These are phyloP conservation scores for Orthosia gracilis DNA, from an alignment of 2,888 invertebrate genomes.

Conservation along the genomic window DNA sequence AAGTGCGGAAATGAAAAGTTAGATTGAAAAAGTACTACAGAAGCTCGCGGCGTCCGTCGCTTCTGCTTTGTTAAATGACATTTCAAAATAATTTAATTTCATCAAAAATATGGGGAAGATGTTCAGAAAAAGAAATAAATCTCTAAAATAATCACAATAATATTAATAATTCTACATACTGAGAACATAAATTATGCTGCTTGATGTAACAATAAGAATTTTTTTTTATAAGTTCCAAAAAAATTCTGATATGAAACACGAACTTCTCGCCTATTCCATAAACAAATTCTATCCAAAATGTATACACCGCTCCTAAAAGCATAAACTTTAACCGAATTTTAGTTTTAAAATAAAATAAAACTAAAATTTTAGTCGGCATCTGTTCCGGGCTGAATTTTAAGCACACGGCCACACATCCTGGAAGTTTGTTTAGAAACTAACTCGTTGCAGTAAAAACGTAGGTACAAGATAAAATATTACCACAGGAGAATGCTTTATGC, in stretches of 20 bases:
- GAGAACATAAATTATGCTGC: no score
- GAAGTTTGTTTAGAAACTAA: conserved; percentile 85
- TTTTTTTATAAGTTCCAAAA: not conserved
- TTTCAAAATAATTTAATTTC: conserved; percentile 33
- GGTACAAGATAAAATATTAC: conserved; percentile 79
- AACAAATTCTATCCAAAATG: conserved; percentile 44
- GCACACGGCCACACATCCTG: conserved; percentile 73
- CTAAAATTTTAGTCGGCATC: conserved; percentile 77
- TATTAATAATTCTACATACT: no score
- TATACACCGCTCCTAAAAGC: conserved; percentile 63
- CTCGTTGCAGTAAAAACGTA: conserved; percentile 78
- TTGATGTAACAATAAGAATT: not conserved
- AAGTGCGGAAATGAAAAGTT: conserved; percentile 50
- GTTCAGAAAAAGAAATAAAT: not conserved
- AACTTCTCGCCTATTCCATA: conserved; percentile 31
- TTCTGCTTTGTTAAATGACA: conserved; percentile 22
- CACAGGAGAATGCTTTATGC: conserved; percentile 67
- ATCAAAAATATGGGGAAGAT: not conserved
- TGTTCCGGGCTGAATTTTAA: conserved; percentile 80
- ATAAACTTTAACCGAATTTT: conserved; percentile 71
- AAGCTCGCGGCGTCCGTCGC: not conserved
- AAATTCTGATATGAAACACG: conserved; percentile 22
- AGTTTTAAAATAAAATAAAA: conserved; percentile 73
- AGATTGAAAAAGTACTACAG: conserved; percentile 59
- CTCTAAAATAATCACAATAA: no score